Conservation (phyloP, 2,888 invertebrate genomes). For the Idaea aversata region DNA sequence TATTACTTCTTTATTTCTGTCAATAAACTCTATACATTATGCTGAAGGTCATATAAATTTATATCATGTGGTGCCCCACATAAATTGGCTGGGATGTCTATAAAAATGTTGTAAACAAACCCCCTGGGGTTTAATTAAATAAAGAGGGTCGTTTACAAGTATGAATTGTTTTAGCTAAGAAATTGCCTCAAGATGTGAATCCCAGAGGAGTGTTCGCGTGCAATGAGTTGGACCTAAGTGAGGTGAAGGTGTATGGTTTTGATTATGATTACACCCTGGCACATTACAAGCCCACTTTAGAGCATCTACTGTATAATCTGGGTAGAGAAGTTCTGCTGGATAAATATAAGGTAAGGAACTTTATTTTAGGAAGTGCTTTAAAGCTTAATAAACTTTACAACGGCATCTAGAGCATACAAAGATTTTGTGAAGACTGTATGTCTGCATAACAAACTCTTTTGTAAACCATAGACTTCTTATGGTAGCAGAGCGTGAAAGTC, state of each 20-base stretch:
- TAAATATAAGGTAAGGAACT: slow-evolving; percentile 87
- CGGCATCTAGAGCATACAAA: not conserved
- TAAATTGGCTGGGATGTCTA: not conserved
- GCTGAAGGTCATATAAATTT: not conserved
- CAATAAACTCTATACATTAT: not conserved
- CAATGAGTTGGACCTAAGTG: slow-evolving; percentile 94
- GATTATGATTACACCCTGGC: slow-evolving; percentile 99
- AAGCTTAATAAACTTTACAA: not conserved
- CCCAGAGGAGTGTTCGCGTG: slow-evolving; percentile 95
- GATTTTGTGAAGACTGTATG: no score
- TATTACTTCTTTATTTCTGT: not conserved
- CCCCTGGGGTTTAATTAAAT: not conserved
- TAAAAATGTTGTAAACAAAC: not conserved
- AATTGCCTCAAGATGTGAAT: slow-evolving; percentile 92
- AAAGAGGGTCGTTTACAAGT: not conserved
- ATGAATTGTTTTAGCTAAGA: slow-evolving; percentile 87
- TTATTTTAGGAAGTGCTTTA: not conserved
- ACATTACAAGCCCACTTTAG: slow-evolving; percentile 94
- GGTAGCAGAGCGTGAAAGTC: no score
- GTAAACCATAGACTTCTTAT: no score
- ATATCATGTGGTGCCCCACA: not conserved
- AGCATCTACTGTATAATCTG: slow-evolving; percentile 93
- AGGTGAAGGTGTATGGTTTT: slow-evolving; percentile 97
- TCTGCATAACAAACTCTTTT: no score
- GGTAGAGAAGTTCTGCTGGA: slow-evolving; percentile 92